These are phyloP conservation scores for Meriones unguiculatus DNA, from an alignment of 2,113 vertebrate genomes.

Conservation along the genomic window DNA sequence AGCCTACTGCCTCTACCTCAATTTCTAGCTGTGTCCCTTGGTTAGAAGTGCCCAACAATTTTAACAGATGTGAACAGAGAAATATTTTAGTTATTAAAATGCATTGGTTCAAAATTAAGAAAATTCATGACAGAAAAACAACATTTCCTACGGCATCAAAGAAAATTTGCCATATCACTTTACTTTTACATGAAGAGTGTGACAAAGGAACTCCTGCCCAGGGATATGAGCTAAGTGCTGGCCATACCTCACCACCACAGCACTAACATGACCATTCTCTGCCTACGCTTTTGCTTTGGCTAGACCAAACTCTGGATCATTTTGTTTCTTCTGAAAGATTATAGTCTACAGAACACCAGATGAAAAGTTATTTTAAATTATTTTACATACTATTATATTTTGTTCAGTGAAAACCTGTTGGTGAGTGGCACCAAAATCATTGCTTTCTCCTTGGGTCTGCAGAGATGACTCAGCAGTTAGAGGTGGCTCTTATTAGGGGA, in stretches of 20 bases:
- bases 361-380: neutral
- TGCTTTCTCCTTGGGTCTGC: neutral
- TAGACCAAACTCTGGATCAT: neutral
- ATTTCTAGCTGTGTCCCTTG: neutral
- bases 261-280: neutral
- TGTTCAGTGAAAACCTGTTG: conserved; percentile 12
- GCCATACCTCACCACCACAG: neutral
- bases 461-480: neutral
- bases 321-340: conserved; percentile 1
- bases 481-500: neutral
- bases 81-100: neutral
- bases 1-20: neutral
- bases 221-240: neutral
- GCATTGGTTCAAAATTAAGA: neutral
- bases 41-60: neutral
- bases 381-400: conserved; percentile 28
- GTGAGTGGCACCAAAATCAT: neutral
- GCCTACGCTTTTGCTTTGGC: neutral
- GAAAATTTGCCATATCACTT: conserved; percentile 6
- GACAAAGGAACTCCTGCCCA: neutral
- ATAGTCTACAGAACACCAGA: neutral
- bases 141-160: conserved; percentile 2
- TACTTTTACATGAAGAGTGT: neutral
- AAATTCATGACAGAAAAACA: neutral
- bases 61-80: conserved; percentile 13